phyloP scores from a whole-genome alignment of 2,797 vertebrate genomes.

The Enteromius treurensis region DNA sequence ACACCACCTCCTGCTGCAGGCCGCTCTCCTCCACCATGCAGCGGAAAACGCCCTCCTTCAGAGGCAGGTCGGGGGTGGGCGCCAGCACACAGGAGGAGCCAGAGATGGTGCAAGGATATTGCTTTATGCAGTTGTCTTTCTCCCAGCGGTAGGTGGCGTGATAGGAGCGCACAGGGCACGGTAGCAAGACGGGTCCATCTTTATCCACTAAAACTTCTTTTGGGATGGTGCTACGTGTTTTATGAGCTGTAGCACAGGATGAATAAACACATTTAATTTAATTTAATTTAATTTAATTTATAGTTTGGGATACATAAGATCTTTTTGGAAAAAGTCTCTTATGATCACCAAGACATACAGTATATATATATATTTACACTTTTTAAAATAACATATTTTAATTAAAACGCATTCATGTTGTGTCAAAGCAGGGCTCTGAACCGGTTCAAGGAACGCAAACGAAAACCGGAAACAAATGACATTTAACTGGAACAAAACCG shows the following conservation, averaged over 20 bases:
- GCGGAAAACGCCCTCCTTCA: slow-evolving; percentile 81
- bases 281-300: background rate
- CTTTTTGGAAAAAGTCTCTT: background rate
- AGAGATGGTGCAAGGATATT: slow-evolving; percentile 80
- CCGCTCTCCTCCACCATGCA: slow-evolving; percentile 83
- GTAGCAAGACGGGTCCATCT: slow-evolving; percentile 78
- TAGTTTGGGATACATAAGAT: background rate
- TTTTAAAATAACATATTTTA: background rate
- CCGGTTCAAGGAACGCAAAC: no score
- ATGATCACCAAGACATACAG: background rate
- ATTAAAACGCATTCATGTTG: no score
- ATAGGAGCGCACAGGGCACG: slow-evolving; percentile 82
- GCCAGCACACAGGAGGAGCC: slow-evolving; percentile 82
- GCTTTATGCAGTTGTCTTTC: slow-evolving; percentile 77
- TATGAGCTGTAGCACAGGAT: slow-evolving; percentile 65
- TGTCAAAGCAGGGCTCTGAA: no score
- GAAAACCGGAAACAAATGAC: no score
- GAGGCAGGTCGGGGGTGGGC: slow-evolving; percentile 72
- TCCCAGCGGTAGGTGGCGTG: slow-evolving; percentile 85
- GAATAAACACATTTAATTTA: background rate
- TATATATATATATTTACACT: background rate
- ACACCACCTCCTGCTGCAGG: slow-evolving; percentile 81
- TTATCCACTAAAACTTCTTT: slow-evolving; percentile 75
- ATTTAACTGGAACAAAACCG: no score
- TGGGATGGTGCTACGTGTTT: slow-evolving; percentile 74